Evolutionary conservation across 2,888 invertebrate genomes (phyloP).

Genomic region (Tenthredo notha): DNA sequence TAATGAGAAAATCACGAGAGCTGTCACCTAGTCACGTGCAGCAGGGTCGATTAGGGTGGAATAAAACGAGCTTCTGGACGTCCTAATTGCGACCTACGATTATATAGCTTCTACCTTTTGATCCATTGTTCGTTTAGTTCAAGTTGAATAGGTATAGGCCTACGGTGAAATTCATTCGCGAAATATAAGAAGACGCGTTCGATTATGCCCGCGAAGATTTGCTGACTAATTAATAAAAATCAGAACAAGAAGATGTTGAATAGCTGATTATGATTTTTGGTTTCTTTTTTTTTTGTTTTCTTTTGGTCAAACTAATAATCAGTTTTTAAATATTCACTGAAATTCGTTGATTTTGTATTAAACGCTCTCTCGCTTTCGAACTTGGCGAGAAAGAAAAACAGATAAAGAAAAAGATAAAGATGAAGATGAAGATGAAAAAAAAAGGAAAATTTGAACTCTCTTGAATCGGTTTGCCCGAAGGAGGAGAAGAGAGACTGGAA

Average conservation of each 20-base stretch:
- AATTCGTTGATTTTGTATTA: background rate
- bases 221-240: background rate
- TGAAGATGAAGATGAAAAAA: too few species aligned
- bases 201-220: background rate
- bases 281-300: too few species aligned
- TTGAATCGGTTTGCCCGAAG: constrained; percentile 37
- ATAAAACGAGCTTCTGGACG: constrained; percentile 12
- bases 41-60: background rate
- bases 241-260: background rate
- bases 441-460: background rate
- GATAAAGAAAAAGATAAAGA: background rate
- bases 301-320: background rate
- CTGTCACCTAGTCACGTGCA: background rate
- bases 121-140: constrained; percentile 16
- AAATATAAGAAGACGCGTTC: background rate
- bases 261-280: background rate
- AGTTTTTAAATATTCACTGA: background rate
- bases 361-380: background rate
- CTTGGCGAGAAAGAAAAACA: background rate
- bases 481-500: constrained; percentile 19
- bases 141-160: background rate
- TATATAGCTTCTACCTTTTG: background rate
- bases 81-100: background rate
- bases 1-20: background rate
- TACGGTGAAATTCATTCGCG: background rate